phyloP scores from a whole-genome alignment of 2,797 vertebrate genomes.

The Anguilla obscura region DNA sequence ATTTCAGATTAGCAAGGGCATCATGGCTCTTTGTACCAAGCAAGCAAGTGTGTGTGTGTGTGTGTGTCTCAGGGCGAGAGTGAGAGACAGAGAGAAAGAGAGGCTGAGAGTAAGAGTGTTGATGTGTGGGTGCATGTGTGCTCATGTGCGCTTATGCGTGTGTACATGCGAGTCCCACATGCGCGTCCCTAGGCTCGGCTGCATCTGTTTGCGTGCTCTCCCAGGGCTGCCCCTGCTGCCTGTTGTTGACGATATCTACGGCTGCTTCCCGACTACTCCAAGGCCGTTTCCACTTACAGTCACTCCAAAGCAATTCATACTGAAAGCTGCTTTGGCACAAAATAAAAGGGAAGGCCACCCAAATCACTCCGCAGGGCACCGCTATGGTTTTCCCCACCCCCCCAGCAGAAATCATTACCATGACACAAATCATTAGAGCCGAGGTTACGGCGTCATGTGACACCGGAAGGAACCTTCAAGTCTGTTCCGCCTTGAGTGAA shows the following conservation, averaged over 20 bases:
- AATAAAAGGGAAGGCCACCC: constrained; percentile 33
- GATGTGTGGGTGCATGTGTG: background rate
- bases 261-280: constrained; percentile 52
- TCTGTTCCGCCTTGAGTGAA: constrained; percentile 72
- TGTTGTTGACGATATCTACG: constrained; percentile 46
- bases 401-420: constrained; percentile 37
- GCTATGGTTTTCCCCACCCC: constrained; percentile 53
- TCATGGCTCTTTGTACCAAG: background rate
- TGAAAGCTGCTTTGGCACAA: background rate
- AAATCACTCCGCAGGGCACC: constrained; percentile 47
- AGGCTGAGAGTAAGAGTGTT: constrained; percentile 14
- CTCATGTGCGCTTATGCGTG: background rate
- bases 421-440: background rate
- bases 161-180: background rate
- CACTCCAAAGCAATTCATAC: background rate
- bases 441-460: background rate
- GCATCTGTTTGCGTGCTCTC: constrained; percentile 37
- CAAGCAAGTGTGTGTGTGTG: background rate
- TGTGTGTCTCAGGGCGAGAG: background rate
- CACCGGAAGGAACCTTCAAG: constrained; percentile 44
- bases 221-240: constrained; percentile 34
- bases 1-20: background rate
- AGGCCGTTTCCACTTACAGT: constrained; percentile 54
- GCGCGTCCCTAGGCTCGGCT: constrained; percentile 36
- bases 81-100: background rate